Percentiles rank a stretch among this genome's conserved stretches.
phyloP scores from a whole-genome alignment of 2,888 invertebrate genomes.

The Drosophila atripex region DNA sequence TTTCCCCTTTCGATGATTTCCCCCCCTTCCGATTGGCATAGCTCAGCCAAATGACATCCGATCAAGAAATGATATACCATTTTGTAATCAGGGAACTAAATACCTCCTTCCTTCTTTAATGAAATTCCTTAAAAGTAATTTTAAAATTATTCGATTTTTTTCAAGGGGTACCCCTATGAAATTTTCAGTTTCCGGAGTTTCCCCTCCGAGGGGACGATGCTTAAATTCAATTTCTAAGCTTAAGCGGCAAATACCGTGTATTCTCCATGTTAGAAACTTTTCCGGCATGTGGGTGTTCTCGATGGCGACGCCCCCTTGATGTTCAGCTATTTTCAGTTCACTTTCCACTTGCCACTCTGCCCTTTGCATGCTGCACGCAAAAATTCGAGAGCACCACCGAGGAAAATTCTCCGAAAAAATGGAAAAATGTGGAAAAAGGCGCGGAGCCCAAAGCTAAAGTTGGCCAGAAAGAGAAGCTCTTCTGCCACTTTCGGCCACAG shows the following conservation, averaged over 20 bases:
- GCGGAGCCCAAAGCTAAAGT: constrained; percentile 5
- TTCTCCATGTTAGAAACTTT: constrained; percentile 22
- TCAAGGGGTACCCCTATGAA: background rate
- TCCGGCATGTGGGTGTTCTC: constrained; percentile 4
- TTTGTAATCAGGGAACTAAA: too few species aligned
- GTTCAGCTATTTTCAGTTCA: constrained; percentile 35
- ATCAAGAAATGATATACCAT: too few species aligned
- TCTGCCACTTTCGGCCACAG: constrained; percentile 2
- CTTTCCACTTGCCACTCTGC: constrained; percentile 23
- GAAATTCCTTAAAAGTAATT: too few species aligned
- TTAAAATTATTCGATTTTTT: too few species aligned
- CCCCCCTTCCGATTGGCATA: too few species aligned
- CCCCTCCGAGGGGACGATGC: background rate
- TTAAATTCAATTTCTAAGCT: background rate
- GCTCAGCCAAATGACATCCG: too few species aligned
- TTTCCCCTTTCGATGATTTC: too few species aligned
- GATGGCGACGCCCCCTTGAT: constrained; percentile 20
- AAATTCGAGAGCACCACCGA: constrained; percentile 14
- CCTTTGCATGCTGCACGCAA: constrained; percentile 45
- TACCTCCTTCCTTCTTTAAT: too few species aligned
- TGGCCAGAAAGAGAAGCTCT: constrained; percentile 5
- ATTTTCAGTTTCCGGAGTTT: background rate
- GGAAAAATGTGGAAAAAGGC: constrained; percentile 1
- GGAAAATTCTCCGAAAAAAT: background rate
- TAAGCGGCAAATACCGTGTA: background rate